Evolutionary conservation across 2,888 invertebrate species (phyloP).

Genomic region (Trichopoda pennipes): DNA sequence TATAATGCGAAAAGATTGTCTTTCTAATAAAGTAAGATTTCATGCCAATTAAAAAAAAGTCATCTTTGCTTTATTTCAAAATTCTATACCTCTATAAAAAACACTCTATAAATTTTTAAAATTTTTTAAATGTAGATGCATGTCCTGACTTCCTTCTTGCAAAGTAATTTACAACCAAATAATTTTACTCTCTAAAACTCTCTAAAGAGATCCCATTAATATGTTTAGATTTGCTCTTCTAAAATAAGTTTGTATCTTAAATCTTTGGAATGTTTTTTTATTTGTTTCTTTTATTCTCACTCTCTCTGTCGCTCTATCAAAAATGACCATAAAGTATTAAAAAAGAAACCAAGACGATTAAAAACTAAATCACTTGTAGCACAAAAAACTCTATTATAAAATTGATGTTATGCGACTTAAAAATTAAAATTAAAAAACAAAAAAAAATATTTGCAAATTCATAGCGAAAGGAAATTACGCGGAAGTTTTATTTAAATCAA

Average conservation of each 20-base stretch:
- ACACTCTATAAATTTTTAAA: too few relatives aligned
- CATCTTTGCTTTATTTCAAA: too few relatives aligned
- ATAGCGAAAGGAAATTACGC: slow-evolving; percentile 64
- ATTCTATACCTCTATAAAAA: too few relatives aligned
- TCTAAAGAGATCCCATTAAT: background rate
- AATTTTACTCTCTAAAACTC: too few relatives aligned
- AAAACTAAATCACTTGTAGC: slow-evolving; percentile 24
- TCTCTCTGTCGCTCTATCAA: background rate
- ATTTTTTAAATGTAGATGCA: background rate
- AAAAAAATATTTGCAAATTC: slow-evolving; percentile 51
- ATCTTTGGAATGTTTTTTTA: slow-evolving; percentile 24
- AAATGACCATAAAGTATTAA: slow-evolving; percentile 34
- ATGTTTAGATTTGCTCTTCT: background rate
- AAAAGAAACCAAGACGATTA: slow-evolving; percentile 17
- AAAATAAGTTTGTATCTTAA: slow-evolving; percentile 39
- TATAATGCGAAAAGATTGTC: too few relatives aligned
- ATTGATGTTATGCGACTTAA: slow-evolving; percentile 5
- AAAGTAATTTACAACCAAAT: slow-evolving; percentile 17
- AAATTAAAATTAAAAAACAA: background rate
- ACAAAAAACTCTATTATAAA: background rate
- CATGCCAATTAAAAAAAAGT: too few relatives aligned
- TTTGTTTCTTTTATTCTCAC: background rate
- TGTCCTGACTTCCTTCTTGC: slow-evolving; percentile 21
- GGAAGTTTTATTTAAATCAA: slow-evolving; percentile 60
- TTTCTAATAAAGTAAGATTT: too few relatives aligned